These are phyloP conservation scores for Petrophora chlorosata DNA, from an alignment of 2,888 invertebrate species.

Conservation along the genomic window DNA sequence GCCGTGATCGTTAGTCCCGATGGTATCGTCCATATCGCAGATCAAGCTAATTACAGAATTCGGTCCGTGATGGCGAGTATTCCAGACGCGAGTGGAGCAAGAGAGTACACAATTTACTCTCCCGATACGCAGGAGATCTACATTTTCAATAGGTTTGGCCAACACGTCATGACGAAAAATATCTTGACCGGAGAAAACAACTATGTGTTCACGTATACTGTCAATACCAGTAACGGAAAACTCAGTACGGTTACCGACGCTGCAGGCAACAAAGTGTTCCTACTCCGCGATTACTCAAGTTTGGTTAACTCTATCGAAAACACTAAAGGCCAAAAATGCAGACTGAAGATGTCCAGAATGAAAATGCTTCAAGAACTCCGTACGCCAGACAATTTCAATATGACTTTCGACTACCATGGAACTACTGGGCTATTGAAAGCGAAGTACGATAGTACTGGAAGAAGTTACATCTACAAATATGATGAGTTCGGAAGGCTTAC, in stretches of 20 bases:
- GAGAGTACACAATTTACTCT: constrained; percentile 97
- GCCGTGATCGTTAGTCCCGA: constrained; percentile 97
- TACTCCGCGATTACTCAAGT: constrained; percentile 92
- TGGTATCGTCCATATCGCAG: constrained; percentile 97
- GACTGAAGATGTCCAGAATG: constrained; percentile 95
- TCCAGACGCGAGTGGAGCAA: constrained; percentile 91
- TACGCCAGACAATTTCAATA: constrained; percentile 96
- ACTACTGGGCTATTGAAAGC: constrained; percentile 94
- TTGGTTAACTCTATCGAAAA: constrained; percentile 97
- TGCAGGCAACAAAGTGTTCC: constrained; percentile 94
- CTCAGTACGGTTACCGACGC: constrained; percentile 96
- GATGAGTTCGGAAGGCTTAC: constrained; percentile 97
- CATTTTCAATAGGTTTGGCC: constrained; percentile 96
- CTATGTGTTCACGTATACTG: constrained; percentile 97
- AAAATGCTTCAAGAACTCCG: constrained; percentile 95
- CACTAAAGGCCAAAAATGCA: constrained; percentile 95
- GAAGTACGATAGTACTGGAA: constrained; percentile 94
- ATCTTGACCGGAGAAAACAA: constrained; percentile 97
- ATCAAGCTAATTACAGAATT: constrained; percentile 95
- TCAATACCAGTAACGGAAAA: constrained; percentile 98
- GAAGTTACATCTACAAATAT: constrained; percentile 96
- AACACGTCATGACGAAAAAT: constrained; percentile 96
- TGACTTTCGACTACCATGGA: constrained; percentile 96
- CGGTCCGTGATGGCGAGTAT: constrained; percentile 95
- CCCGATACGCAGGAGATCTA: constrained; percentile 98